Evolutionary conservation across 2,113 vertebrate species (phyloP).

Genomic region (Amphilophus citrinellus): DNA sequence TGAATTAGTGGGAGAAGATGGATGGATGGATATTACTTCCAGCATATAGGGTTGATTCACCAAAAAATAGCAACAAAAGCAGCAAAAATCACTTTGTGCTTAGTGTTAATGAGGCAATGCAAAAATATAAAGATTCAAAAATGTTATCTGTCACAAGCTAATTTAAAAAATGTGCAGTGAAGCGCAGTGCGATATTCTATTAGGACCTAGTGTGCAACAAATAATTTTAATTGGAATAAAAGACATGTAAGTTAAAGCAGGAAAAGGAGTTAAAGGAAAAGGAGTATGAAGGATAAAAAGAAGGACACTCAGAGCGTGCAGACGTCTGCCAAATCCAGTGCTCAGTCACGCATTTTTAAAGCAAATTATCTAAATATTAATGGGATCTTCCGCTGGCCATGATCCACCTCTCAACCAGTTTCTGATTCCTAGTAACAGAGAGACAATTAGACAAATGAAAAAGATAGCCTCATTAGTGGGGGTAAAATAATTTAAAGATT

Average conservation of each 20-base stretch:
- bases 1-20: too few species aligned
- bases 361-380: too few species aligned
- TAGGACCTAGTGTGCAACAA: not conserved
- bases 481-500: too few species aligned
- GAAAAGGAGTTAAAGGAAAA: not conserved
- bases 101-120: not conserved
- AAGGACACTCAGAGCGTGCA: not conserved
- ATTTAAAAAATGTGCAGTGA: conserved; percentile 10
- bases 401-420: too few species aligned
- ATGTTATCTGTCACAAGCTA: conserved; percentile 1
- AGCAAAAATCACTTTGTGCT: not conserved
- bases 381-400: too few species aligned
- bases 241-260: not conserved
- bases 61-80: not conserved
- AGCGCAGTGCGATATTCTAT: not conserved
- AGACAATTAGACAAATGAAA: too few species aligned
- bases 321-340: too few species aligned
- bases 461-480: too few species aligned
- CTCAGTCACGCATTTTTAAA: too few species aligned
- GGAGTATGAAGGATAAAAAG: not conserved
- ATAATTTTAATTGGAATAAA: not conserved
- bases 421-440: too few species aligned
- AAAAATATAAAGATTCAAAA: conserved; percentile 1
- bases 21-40: not conserved
- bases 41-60: not conserved